Conservation (phyloP, 2,113 vertebrate species). For the Odocoileus virginianus region DNA sequence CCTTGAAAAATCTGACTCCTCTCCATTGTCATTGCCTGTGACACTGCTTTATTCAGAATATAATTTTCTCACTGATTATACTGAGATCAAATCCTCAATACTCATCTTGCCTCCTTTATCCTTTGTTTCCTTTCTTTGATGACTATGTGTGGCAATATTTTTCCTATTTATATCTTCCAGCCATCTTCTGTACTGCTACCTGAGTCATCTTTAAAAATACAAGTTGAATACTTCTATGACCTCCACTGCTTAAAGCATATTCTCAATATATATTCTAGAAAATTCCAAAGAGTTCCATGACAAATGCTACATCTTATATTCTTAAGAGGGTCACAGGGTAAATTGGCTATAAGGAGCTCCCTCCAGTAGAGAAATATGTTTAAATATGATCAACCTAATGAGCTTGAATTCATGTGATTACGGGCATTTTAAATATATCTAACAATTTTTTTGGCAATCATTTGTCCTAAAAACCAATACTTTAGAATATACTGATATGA, state of each 20-base stretch:
- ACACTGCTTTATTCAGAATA: not conserved
- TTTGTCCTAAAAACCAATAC: not conserved
- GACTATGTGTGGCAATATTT: not conserved
- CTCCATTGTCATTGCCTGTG: not conserved
- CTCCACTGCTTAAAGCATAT: not conserved
- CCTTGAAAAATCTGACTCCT: not conserved
- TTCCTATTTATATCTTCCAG: not conserved
- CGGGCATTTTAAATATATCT: not conserved
- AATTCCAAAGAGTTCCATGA: not conserved
- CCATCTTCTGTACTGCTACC: not conserved
- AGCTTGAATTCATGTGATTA: not conserved
- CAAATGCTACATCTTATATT: not conserved
- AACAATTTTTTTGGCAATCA: not conserved
- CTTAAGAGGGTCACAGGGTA: not conserved
- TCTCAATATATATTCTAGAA: not conserved
- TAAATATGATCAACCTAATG: not conserved
- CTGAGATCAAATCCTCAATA: not conserved
- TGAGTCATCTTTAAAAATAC: not conserved
- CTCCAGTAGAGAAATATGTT: not conserved
- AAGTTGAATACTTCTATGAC: not conserved
- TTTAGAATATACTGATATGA: not conserved
- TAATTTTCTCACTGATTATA: not conserved
- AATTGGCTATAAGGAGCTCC: not conserved
- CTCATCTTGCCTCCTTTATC: not conserved
- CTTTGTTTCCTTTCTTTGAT: not conserved